Percentiles rank a stretch among this genome's conserved stretches.
Evolutionary conservation across 92 coral and sea anemone genomes (phyloP).

Genomic region (Parazoanthus swiftii): DNA sequence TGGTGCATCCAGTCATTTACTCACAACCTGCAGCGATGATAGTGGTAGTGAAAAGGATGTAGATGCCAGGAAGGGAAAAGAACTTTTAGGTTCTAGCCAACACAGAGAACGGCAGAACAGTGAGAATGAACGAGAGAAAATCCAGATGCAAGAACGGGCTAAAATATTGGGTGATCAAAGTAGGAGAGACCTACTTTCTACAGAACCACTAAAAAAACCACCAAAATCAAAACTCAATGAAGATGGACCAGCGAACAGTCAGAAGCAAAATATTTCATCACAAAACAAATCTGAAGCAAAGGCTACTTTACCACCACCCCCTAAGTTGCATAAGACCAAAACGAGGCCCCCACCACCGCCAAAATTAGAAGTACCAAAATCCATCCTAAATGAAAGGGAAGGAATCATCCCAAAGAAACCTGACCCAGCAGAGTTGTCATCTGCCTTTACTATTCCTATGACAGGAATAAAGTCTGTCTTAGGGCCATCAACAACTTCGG

Average conservation of each 20-base stretch:
- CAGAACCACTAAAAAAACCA: conserved; percentile 11
- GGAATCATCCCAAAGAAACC: conserved; percentile 75
- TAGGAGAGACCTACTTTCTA: conserved; percentile 22
- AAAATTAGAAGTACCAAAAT: conserved; percentile 74
- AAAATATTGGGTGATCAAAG: conserved; percentile 32
- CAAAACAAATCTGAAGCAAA: conserved; percentile 43
- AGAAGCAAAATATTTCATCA: conserved; percentile 30
- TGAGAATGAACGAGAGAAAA: conserved; percentile 48
- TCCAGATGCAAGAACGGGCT: conserved; percentile 2
- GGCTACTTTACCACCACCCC: conserved; percentile 65
- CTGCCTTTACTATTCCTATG: conserved; percentile 27
- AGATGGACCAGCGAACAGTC: conserved; percentile 26
- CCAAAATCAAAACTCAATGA: conserved; percentile 24
- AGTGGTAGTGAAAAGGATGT: conserved; percentile 50
- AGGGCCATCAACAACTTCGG: conserved; percentile 37
- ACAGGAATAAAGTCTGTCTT: conserved; percentile 22
- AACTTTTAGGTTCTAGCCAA: conserved; percentile 35
- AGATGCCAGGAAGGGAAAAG: conserved; percentile 40
- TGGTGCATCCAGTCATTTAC: conserved; percentile 57
- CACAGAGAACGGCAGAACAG: conserved; percentile 43
- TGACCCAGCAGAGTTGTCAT: conserved; percentile 33
- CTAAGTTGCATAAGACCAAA: conserved; percentile 72
- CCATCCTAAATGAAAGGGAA: conserved; percentile 80
- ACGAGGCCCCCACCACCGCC: conserved; percentile 86
- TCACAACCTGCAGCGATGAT: conserved; percentile 69